phyloP scores from a whole-genome alignment of 2,797 vertebrate genomes.

The Peromyscus eremicus region DNA sequence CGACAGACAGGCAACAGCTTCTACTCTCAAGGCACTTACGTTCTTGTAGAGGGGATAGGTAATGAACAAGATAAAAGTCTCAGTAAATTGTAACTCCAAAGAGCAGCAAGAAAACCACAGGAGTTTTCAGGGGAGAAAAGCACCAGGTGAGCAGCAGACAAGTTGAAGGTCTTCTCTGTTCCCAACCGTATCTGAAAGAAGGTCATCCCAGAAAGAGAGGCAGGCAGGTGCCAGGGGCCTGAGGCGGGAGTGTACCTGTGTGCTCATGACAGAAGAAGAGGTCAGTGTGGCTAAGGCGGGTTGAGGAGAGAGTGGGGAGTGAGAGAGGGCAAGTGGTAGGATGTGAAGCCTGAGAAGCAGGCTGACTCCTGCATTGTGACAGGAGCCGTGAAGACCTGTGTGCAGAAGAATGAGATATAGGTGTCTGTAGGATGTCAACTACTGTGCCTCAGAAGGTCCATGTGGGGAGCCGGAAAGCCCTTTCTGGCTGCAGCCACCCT shows the following conservation, averaged over 20 bases:
- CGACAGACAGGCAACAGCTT: background rate
- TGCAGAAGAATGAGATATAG: background rate
- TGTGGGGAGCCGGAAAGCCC: background rate
- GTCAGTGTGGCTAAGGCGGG: background rate
- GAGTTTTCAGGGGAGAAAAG: background rate
- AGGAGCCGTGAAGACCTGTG: background rate
- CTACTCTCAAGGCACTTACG: background rate
- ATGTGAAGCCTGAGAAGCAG: background rate
- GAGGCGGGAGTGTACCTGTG: background rate
- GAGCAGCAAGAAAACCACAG: background rate
- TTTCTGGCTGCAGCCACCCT: background rate
- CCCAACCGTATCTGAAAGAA: background rate
- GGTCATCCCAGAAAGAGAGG: background rate
- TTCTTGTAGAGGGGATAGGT: background rate
- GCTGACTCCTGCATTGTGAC: accelerated
- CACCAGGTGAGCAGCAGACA: background rate
- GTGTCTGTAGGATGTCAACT: background rate
- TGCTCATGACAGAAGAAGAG: background rate
- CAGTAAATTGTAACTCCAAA: background rate
- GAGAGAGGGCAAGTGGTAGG: background rate
- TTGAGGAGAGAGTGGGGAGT: background rate
- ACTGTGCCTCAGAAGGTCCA: background rate
- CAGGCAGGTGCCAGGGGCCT: background rate
- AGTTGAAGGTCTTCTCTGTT: background rate
- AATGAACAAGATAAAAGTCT: background rate